These are phyloP conservation scores for Theropithecus gelada DNA, from an alignment of 2,113 vertebrate species.

Conservation along the genomic window DNA sequence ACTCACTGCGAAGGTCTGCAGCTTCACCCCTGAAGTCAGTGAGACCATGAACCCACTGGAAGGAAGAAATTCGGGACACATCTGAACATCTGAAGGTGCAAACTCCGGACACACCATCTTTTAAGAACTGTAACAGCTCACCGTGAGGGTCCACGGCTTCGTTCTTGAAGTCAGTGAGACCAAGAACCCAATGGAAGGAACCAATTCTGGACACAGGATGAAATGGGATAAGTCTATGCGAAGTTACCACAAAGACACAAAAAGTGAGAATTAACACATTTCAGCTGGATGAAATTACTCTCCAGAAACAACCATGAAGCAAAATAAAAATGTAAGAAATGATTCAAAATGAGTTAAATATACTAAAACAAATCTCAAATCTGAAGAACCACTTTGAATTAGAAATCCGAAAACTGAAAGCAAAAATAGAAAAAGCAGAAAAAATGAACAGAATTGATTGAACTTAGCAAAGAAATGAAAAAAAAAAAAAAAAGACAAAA, in stretches of 20 bases:
- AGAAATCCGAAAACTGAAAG: not conserved
- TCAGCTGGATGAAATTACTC: not conserved
- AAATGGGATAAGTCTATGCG: fast-evolving
- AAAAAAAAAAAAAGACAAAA: not conserved
- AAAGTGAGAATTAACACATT: not conserved
- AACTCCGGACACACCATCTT: too few relatives aligned
- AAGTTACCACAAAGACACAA: not conserved
- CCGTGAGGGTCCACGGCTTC: fast-evolving
- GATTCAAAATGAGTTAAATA: not conserved
- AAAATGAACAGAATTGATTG: not conserved
- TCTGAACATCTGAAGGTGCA: too few relatives aligned
- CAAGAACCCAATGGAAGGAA: too few relatives aligned
- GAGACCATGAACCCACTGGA: too few relatives aligned
- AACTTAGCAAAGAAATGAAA: not conserved
- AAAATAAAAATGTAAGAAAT: not conserved
- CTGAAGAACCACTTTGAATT: not conserved
- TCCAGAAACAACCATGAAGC: not conserved
- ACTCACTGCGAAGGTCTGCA: too few relatives aligned
- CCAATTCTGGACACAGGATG: not conserved
- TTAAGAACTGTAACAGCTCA: too few relatives aligned
- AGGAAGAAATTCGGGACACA: too few relatives aligned
- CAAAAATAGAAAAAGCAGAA: not conserved
- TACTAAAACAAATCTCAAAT: not conserved
- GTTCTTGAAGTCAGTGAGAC: too few relatives aligned
- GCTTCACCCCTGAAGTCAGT: too few relatives aligned